Percentiles rank a stretch among this genome's conserved stretches.
These are phyloP conservation scores for Ambastaia sidthimunki DNA, from an alignment of 2,797 vertebrate genomes.

Conservation along the genomic window DNA sequence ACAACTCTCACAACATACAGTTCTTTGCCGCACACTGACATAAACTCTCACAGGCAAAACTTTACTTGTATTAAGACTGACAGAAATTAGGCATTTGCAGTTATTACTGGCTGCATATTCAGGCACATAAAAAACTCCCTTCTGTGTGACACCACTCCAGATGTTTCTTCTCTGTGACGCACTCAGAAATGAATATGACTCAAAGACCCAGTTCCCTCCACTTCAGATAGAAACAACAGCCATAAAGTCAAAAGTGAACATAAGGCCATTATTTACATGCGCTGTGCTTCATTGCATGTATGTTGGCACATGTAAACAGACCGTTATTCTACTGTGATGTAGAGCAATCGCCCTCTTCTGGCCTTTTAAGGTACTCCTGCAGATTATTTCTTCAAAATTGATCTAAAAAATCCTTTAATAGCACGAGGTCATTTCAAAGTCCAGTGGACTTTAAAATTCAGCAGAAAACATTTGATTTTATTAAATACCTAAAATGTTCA, in stretches of 20 bases:
- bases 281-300: conserved; percentile 15
- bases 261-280: conserved; percentile 25
- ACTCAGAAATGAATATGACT: conserved; percentile 2
- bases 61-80: not conserved
- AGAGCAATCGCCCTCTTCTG: conserved; percentile 26
- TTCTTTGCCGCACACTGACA: not conserved
- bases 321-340: not conserved
- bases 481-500: conserved; percentile 45
- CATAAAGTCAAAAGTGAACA: conserved; percentile 17
- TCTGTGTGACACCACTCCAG: conserved; percentile 10
- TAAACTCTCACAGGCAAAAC: not conserved
- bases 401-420: too few species aligned
- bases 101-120: conserved; percentile 37
- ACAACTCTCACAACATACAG: not conserved
- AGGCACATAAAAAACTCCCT: conserved; percentile 51
- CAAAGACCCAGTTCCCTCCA: not conserved
- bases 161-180: conserved; percentile 6
- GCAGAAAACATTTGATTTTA: not conserved
- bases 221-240: conserved; percentile 7
- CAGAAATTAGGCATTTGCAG: conserved; percentile 47
- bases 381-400: not conserved
- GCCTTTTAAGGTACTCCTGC: not conserved
- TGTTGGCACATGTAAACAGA: conserved; percentile 4
- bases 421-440: too few species aligned
- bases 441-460: not conserved